Conservation (phyloP, 2,113 vertebrate species). For the Hippocampus mohnikei region DNA sequence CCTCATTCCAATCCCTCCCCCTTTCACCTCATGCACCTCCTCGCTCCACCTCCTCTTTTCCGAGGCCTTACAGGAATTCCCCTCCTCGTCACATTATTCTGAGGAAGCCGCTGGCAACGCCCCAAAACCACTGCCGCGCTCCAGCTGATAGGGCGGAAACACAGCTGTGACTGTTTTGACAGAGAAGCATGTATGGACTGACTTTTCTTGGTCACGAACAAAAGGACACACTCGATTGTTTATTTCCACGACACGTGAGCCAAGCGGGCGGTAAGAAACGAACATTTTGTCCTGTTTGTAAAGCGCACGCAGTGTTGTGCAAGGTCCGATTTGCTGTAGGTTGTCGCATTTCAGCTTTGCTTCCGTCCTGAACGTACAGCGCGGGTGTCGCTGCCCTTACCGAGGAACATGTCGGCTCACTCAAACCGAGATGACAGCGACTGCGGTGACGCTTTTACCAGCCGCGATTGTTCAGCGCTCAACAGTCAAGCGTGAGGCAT, state of each 20-base stretch:
- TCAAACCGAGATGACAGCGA: too few relatives aligned
- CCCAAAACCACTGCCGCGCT: slow-evolving; percentile 34
- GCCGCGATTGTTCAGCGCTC: background rate
- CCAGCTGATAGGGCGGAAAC: slow-evolving; percentile 62
- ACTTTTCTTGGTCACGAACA: slow-evolving; percentile 30
- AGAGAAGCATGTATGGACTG: slow-evolving; percentile 24
- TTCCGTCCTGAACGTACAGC: too few relatives aligned
- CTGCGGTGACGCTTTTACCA: too few relatives aligned
- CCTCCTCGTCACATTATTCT: slow-evolving; percentile 66
- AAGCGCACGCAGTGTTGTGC: slow-evolving; percentile 31
- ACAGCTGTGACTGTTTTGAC: slow-evolving; percentile 50
- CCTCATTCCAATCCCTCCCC: background rate
- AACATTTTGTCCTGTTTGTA: slow-evolving; percentile 36
- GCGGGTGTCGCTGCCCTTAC: too few relatives aligned
- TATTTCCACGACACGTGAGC: slow-evolving; percentile 24
- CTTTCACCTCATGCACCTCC: background rate
- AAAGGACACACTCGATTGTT: slow-evolving; percentile 23
- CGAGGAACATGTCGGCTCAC: too few relatives aligned
- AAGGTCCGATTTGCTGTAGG: background rate
- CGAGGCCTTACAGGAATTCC: slow-evolving; percentile 68
- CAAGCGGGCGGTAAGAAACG: slow-evolving; percentile 26
- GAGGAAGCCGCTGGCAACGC: slow-evolving; percentile 55
- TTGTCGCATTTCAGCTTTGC: background rate
- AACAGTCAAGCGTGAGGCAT: background rate
- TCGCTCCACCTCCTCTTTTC: background rate